phyloP scores from a whole-genome alignment of 2,113 vertebrate genomes.

The Artemisiospiza belli region DNA sequence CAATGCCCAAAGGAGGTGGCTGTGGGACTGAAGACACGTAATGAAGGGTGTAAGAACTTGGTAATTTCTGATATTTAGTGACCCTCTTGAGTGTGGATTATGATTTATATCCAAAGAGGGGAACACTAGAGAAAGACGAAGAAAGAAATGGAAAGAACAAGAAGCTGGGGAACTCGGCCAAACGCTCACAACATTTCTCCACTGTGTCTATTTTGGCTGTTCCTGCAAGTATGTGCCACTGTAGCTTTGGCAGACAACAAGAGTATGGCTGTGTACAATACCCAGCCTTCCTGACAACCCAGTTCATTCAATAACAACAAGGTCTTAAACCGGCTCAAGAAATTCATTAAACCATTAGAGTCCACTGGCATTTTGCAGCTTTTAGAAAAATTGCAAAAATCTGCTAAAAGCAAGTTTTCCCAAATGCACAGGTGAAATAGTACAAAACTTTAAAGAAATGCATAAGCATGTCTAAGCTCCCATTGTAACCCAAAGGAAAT shows the following conservation, averaged over 20 bases:
- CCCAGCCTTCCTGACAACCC: background rate
- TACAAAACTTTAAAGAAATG: background rate
- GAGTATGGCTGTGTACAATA: background rate
- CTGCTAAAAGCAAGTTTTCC: background rate
- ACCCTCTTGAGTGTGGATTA: background rate
- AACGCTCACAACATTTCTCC: conserved; percentile 37
- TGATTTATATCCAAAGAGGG: background rate
- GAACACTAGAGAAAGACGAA: background rate
- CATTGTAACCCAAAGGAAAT: background rate
- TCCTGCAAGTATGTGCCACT: conserved; percentile 40
- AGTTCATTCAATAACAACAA: background rate
- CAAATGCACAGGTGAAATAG: background rate
- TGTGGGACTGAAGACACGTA: background rate
- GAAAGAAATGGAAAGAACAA: conserved; percentile 47
- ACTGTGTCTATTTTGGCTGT: conserved; percentile 50
- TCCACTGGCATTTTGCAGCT: background rate
- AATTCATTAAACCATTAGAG: background rate
- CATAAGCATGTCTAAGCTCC: background rate
- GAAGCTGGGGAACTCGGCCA: background rate
- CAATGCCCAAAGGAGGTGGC: background rate
- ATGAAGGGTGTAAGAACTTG: background rate
- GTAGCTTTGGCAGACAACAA: background rate
- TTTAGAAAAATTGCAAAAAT: background rate
- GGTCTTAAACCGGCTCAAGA: background rate
- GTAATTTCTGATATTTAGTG: background rate